Conservation (phyloP, 2,113 vertebrate species). For the Recurvirostra avosetta region DNA sequence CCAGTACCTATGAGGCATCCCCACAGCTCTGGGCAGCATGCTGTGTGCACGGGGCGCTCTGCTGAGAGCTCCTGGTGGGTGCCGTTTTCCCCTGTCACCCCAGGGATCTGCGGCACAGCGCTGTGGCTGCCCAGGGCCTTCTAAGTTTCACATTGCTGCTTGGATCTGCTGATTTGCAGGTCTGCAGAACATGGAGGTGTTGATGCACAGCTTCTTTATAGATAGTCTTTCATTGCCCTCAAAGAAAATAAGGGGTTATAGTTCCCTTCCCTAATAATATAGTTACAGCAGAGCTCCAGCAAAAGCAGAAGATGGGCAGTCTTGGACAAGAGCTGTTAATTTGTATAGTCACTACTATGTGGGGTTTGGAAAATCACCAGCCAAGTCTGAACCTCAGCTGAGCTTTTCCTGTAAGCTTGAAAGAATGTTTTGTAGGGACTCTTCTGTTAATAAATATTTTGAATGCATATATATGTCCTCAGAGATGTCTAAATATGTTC, state of each 20-base stretch:
- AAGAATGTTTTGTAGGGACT: background rate
- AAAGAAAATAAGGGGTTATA: background rate
- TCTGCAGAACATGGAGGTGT: background rate
- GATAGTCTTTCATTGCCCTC: background rate
- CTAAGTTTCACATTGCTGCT: background rate
- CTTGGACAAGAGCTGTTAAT: background rate
- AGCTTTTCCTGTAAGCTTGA: background rate
- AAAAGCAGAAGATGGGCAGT: background rate
- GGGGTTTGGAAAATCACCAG: background rate
- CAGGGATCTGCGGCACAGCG: background rate
- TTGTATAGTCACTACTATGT: background rate
- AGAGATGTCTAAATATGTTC: background rate
- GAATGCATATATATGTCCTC: background rate
- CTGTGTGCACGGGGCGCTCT: background rate
- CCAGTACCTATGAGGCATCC: accelerated
- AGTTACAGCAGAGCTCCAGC: background rate
- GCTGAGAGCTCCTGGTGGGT: background rate
- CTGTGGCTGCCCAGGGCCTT: background rate
- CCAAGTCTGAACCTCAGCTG: background rate
- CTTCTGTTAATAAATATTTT: background rate
- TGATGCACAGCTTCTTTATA: background rate
- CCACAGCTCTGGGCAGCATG: background rate
- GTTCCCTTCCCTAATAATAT: background rate
- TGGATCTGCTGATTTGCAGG: background rate
- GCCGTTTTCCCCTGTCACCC: background rate